Percentiles rank a stretch among this genome's conserved stretches.
Evolutionary conservation across 1,140 invertebrate species (phyloP).

Genomic region (Macrobrachium nipponense): DNA sequence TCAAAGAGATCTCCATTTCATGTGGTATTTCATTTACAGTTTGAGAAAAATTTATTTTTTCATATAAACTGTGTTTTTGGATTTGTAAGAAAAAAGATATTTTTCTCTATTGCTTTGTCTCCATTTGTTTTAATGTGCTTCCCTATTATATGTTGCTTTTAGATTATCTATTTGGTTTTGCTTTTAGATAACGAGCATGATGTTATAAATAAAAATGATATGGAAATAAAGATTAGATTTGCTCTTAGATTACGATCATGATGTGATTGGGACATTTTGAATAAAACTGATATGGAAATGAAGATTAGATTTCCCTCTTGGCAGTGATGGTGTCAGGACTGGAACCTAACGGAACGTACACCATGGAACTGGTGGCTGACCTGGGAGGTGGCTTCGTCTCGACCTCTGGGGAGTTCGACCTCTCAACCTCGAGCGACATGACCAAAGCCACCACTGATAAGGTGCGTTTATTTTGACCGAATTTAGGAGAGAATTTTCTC

Average conservation of each 20-base stretch:
- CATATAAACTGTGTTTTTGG: no score
- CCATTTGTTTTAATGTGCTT: no score
- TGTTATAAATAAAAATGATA: background rate
- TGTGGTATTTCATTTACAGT: no score
- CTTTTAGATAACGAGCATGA: background rate
- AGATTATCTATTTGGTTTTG: no score
- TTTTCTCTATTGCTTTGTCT: no score
- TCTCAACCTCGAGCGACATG: conserved; percentile 23
- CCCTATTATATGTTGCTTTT: no score
- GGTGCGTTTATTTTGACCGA: background rate
- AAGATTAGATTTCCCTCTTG: background rate
- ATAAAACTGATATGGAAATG: background rate
- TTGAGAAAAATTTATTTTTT: no score
- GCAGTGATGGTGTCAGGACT: conserved; percentile 37
- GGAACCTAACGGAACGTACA: conserved; percentile 32
- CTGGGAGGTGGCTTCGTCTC: conserved; percentile 19
- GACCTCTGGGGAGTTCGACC: conserved; percentile 16
- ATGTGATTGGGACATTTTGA: background rate
- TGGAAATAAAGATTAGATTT: background rate
- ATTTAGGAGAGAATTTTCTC: background rate
- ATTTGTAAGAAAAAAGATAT: no score
- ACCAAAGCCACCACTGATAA: background rate
- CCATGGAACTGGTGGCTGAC: conserved; percentile 35
- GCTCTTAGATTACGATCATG: background rate
- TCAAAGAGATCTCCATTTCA: no score